Percentiles rank a stretch among this genome's conserved stretches.
phyloP scores from a whole-genome alignment of 2,113 vertebrate genomes.

The Mesitornis unicolor region DNA sequence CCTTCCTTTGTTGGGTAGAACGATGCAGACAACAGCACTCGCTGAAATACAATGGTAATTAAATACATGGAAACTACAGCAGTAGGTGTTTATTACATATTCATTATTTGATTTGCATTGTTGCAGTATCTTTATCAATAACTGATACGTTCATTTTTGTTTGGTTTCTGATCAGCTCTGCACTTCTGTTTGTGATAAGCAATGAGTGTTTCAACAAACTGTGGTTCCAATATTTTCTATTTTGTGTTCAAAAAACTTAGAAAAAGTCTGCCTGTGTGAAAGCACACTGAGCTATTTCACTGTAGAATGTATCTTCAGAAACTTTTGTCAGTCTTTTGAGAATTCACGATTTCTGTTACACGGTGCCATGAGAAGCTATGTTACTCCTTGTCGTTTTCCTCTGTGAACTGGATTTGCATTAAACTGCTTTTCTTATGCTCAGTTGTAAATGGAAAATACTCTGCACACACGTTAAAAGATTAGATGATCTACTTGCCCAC shows the following conservation, averaged over 20 bases:
- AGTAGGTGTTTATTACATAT: conserved; percentile 86
- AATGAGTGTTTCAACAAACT: background rate
- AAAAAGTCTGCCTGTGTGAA: background rate
- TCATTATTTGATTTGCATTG: conserved; percentile 84
- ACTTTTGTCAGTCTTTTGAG: background rate
- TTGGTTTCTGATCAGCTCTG: conserved; percentile 10
- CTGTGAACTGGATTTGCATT: background rate
- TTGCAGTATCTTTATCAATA: conserved; percentile 50
- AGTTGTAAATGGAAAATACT: background rate
- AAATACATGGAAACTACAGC: conserved; percentile 76
- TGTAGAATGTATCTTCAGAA: background rate
- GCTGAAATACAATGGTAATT: conserved; percentile 78
- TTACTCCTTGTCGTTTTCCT: background rate
- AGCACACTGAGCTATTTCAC: background rate
- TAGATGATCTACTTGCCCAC: background rate
- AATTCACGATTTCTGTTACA: background rate
- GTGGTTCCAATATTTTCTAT: background rate
- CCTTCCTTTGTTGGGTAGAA: conserved; percentile 77
- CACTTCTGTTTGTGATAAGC: conserved; percentile 18
- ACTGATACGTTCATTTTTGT: background rate
- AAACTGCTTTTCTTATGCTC: background rate
- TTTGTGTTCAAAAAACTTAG: background rate
- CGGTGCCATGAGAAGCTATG: background rate
- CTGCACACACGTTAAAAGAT: background rate
- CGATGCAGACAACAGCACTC: conserved; percentile 75